Base-by-base conservation (phyloP, 1,140 invertebrate genomes). In the Cyphomyrmex costatus region DNA sequence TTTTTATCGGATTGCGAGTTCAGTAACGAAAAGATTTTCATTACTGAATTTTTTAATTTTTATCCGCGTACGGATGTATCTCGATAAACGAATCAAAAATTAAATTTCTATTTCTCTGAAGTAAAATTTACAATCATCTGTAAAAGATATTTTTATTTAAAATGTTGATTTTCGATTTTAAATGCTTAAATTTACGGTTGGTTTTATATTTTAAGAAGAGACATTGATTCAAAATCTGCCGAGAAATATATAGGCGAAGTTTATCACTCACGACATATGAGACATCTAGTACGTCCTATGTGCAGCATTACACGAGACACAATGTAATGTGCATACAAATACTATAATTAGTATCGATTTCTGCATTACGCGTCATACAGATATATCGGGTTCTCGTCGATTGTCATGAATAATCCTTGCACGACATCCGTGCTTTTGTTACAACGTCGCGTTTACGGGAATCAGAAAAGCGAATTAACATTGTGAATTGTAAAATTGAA, bases 281-380 rank as follows among this genome's bases (percentile, higher is more conserved):
- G 21, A 80, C n/a, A 56, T 80, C 21, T 68, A 36, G n/a, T 66
- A 79, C 46, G 1, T 51, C 12, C 63, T 68, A 36, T 46, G 77
- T 66, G 30, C 21, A 77, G 19, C n/a, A 27, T 56, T 80, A 80
- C 16, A 16, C 21, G 16, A 53, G 30, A 33, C 21, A 53, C 14
- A 49, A 36, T 51, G 51, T 77, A 46, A 46, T 61, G 56, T 70
- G 30, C 78, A 80, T 56, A 70, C 63, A 80, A 80, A 70, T 80
- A 80, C 65, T 56, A 42, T 70, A 80, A 80, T 80, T 80, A 80
- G 7, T 56, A 80, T 80, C 78, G 78, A 80, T 80, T 80, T 58
- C 78, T 68, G 49, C 12, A 27, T 80, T 80, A 70, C 78, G 51
- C 14, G 60, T 66, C n/a, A 16, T 49, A 51, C 65, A 70, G 78